These are phyloP conservation scores for Cheirogaleus medius DNA, from an alignment of 2,113 vertebrate species.

Conservation along the genomic window DNA sequence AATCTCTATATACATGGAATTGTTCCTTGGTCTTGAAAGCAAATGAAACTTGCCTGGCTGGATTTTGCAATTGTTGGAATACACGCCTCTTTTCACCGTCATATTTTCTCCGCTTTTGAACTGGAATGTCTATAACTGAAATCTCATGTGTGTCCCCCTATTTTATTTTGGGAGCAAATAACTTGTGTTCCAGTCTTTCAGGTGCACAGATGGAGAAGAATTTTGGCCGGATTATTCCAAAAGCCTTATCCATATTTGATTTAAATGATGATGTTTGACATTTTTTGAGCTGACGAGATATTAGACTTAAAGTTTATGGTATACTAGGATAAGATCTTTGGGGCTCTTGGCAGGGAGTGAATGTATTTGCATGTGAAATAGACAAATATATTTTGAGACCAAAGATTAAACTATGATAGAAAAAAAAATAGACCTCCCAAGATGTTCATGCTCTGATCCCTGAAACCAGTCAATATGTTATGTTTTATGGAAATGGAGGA, in stretches of 20 bases:
- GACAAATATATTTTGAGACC: neutral
- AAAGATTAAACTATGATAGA: neutral
- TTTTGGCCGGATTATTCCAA: neutral
- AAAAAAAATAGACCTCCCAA: neutral
- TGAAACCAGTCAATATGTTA: neutral
- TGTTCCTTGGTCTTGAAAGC: neutral
- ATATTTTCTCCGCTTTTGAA: neutral
- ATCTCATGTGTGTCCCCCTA: neutral
- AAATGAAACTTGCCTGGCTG: neutral
- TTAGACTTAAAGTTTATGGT: neutral
- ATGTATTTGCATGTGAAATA: neutral
- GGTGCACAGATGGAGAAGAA: neutral
- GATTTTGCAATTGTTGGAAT: neutral
- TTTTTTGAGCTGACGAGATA: neutral
- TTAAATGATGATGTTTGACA: neutral
- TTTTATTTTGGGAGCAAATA: neutral
- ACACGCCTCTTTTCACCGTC: neutral
- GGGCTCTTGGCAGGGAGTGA: neutral
- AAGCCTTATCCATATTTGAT: neutral
- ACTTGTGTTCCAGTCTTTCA: neutral
- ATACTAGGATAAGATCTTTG: neutral
- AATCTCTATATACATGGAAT: neutral
- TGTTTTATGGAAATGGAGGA: neutral
- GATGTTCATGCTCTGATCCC: neutral
- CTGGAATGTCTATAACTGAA: neutral